phyloP scores from a whole-genome alignment of 2,888 invertebrate species.

The Idaea dimidiata region DNA sequence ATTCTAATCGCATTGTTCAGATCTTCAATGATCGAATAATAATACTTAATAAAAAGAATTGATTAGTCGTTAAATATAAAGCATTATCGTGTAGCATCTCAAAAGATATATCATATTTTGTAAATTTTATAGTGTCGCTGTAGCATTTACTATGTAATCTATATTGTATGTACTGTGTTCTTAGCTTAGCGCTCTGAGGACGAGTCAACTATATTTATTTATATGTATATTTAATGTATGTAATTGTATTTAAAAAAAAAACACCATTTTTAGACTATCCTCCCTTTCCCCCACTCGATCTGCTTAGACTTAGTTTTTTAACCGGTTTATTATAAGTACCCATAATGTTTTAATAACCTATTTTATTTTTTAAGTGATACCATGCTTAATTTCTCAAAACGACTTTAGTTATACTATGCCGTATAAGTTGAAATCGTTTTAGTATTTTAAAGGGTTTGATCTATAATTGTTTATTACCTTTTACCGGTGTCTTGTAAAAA shows the following conservation, averaged over 20 bases:
- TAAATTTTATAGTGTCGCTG: conserved; percentile 80
- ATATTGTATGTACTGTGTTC: conserved; percentile 65
- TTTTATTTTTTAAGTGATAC: neutral
- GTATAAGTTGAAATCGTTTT: neutral
- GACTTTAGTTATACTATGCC: neutral
- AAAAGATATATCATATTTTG: conserved; percentile 81
- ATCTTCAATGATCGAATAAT: conserved; percentile 62
- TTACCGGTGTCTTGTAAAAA: conserved; percentile 30
- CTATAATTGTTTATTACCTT: conserved; percentile 25
- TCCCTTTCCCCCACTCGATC: conserved; percentile 23
- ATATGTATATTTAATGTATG: conserved; percentile 38
- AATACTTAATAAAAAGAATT: conserved; percentile 63
- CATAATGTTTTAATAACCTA: neutral
- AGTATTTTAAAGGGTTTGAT: neutral
- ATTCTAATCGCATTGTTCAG: conserved; percentile 17
- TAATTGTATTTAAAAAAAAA: conserved; percentile 28
- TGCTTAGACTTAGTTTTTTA: conserved; percentile 36
- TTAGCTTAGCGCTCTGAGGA: conserved; percentile 77
- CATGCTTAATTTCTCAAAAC: neutral
- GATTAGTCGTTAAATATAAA: conserved; percentile 70
- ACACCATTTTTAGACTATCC: conserved; percentile 34
- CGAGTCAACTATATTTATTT: conserved; percentile 58
- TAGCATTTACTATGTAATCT: conserved; percentile 69
- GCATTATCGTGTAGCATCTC: conserved; percentile 77
- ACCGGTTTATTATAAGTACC: conserved; percentile 3